These are phyloP conservation scores for Meles meles DNA, from an alignment of 2,113 vertebrate species.

Conservation along the genomic window DNA sequence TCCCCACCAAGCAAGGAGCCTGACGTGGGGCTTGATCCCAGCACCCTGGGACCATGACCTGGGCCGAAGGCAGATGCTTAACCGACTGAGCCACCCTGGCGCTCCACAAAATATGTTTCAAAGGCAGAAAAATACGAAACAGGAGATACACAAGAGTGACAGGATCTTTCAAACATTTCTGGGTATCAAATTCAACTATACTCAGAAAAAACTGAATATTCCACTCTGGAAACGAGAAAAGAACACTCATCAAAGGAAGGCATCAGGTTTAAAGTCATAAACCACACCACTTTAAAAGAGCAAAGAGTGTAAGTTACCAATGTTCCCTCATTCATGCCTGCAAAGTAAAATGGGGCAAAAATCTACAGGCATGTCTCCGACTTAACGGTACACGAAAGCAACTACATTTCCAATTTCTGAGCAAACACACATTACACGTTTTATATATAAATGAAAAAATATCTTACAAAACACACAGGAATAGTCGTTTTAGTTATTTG, in stretches of 20 bases:
- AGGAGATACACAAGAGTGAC: not conserved
- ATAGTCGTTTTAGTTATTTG: not conserved
- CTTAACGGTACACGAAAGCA: not conserved
- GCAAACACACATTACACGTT: not conserved
- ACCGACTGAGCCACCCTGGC: too few species aligned
- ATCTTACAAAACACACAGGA: not conserved
- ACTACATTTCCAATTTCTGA: not conserved
- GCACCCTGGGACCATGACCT: too few species aligned
- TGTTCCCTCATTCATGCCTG: not conserved
- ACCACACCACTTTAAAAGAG: not conserved
- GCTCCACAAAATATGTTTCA: not conserved
- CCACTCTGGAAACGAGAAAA: not conserved
- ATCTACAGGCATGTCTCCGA: fast-evolving
- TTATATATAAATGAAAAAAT: not conserved
- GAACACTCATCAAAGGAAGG: not conserved
- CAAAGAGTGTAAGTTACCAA: not conserved
- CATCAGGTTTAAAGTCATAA: not conserved
- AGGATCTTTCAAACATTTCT: not conserved
- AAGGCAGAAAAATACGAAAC: not conserved
- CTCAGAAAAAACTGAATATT: not conserved
- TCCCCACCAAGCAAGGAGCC: too few species aligned
- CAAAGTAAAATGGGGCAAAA: not conserved
- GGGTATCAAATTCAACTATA: not conserved
- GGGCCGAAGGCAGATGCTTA: too few species aligned
- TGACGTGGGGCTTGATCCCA: too few species aligned